These are phyloP conservation scores for Zaprionus africanus DNA, from an alignment of 1,140 invertebrate species.

Conservation along the genomic window DNA sequence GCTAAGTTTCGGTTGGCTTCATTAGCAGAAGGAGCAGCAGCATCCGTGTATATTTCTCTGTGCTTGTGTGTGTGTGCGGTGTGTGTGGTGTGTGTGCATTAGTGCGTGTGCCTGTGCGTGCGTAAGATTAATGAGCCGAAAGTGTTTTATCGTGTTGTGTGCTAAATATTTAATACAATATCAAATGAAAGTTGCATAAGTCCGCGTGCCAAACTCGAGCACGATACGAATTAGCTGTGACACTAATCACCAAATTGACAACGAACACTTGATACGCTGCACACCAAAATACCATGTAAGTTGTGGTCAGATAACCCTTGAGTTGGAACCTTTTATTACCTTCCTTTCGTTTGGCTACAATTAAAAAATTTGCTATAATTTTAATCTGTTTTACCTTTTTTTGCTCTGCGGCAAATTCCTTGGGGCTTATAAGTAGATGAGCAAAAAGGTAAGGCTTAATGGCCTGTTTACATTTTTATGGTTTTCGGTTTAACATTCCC, in stretches of 20 bases:
- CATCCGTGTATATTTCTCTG: constrained; percentile 15
- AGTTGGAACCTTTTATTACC: no score
- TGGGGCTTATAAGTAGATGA: neutral
- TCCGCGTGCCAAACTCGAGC: constrained; percentile 27
- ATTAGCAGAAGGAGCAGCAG: constrained; percentile 54
- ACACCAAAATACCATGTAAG: neutral
- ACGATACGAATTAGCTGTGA: constrained; percentile 24
- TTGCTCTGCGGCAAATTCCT: neutral
- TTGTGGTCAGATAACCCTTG: neutral
- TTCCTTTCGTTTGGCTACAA: no score
- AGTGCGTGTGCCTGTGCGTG: constrained; percentile 20
- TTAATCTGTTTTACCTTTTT: neutral
- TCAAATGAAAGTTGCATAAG: constrained; percentile 80
- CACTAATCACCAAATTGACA: constrained; percentile 35
- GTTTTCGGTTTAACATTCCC: neutral
- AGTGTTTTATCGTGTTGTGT: constrained; percentile 81
- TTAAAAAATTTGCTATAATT: neutral
- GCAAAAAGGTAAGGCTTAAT: neutral
- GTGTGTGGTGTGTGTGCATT: neutral
- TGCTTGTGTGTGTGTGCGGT: neutral
- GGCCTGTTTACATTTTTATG: constrained; percentile 1
- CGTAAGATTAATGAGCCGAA: constrained; percentile 75
- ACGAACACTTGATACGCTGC: constrained; percentile 1
- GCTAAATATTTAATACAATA: constrained; percentile 81
- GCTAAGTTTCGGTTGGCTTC: constrained; percentile 46